phyloP scores from a whole-genome alignment of 2,888 invertebrate species.

The Luperina nickerlii region DNA sequence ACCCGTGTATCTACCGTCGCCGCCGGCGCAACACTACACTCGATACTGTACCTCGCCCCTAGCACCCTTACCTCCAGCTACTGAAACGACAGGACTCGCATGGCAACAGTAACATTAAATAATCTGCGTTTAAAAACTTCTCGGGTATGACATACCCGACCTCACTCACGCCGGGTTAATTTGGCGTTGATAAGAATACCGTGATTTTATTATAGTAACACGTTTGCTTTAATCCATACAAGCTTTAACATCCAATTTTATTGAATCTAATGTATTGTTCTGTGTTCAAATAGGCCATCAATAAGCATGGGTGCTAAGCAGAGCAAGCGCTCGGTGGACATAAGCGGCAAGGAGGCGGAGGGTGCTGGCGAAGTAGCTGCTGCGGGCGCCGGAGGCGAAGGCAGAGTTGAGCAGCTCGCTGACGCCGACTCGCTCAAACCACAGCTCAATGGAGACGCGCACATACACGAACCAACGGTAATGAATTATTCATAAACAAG shows the following conservation, averaged over 20 bases:
- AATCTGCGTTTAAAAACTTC: too few relatives aligned
- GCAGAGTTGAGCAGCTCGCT: slow-evolving; percentile 94
- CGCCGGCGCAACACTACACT: too few relatives aligned
- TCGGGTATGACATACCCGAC: too few relatives aligned
- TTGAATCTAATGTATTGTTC: slow-evolving; percentile 1
- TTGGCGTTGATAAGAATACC: neutral
- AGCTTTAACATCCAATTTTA: neutral
- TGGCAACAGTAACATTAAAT: too few relatives aligned
- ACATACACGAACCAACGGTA: slow-evolving; percentile 91
- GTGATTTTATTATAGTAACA: slow-evolving; percentile 1
- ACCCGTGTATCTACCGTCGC: too few relatives aligned
- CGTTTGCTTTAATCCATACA: neutral
- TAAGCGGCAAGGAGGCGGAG: slow-evolving; percentile 93
- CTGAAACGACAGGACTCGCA: too few relatives aligned
- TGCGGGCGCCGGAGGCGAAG: slow-evolving; percentile 91
- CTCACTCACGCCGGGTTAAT: too few relatives aligned
- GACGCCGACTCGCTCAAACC: slow-evolving; percentile 93
- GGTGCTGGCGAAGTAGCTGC: slow-evolving; percentile 91
- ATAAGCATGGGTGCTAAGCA: slow-evolving; percentile 95
- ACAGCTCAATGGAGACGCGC: slow-evolving; percentile 93
- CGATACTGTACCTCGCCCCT: too few relatives aligned
- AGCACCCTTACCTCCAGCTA: too few relatives aligned
- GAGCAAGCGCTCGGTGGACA: slow-evolving; percentile 96
- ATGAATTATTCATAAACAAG: slow-evolving; percentile 51
- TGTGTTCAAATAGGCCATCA: slow-evolving; percentile 75